These are phyloP conservation scores for Peromyscus eremicus DNA, from an alignment of 2,797 vertebrate species.

Conservation along the genomic window DNA sequence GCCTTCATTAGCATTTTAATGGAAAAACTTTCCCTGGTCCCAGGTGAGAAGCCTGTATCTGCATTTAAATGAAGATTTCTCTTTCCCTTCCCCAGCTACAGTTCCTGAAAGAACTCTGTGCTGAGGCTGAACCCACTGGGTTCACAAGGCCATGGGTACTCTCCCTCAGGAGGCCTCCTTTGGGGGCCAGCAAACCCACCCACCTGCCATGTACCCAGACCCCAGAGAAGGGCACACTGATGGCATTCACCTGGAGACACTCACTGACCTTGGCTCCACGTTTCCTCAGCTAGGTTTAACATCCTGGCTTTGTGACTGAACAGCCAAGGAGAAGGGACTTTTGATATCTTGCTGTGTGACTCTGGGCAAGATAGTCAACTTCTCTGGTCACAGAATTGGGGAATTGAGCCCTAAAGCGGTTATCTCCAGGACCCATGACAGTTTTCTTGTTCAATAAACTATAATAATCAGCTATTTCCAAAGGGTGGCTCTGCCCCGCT, in stretches of 20 bases:
- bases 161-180: not conserved
- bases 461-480: not conserved
- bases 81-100: slow-evolving; percentile 12
- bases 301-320: not conserved
- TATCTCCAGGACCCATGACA: not conserved
- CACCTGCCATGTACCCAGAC: accelerated
- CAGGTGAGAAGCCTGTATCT: slow-evolving; percentile 89
- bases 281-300: not conserved
- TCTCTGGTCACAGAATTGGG: not conserved
- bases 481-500: not conserved
- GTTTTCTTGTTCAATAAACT: not conserved
- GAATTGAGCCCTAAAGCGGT: not conserved
- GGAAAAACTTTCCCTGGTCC: slow-evolving; percentile 91
- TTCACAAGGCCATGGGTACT: slow-evolving; percentile 70
- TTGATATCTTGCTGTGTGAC: not conserved
- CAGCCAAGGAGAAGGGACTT: not conserved
- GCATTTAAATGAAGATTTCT: slow-evolving; percentile 90
- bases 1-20: slow-evolving; percentile 93
- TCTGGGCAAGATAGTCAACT: not conserved
- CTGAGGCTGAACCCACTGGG: slow-evolving; percentile 76
- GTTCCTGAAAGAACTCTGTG: slow-evolving; percentile 81
- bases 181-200: not conserved
- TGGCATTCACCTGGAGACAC: not conserved
- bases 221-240: not conserved
- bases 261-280: accelerated